Percentiles rank a stretch among this genome's conserved stretches.
phyloP scores from a whole-genome alignment of 2,797 vertebrate species.

The Chrosomus eos region DNA sequence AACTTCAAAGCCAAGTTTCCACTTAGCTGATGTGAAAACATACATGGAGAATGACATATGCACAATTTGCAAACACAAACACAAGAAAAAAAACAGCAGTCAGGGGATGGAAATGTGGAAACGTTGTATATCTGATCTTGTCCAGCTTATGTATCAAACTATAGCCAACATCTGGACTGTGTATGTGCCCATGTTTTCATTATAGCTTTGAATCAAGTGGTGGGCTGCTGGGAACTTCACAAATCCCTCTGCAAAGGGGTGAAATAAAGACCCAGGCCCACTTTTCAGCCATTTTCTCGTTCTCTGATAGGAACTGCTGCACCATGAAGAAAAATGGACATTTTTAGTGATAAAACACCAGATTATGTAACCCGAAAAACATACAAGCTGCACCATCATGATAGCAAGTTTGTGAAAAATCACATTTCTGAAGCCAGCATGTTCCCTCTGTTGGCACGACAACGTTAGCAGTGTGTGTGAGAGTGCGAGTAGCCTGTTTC shows the following conservation, averaged over 20 bases:
- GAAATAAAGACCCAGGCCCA: constrained; percentile 24
- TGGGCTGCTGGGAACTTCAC: constrained; percentile 39
- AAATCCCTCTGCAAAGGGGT: constrained; percentile 15
- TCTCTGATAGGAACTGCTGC: constrained; percentile 10
- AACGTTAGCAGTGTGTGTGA: constrained; percentile 36
- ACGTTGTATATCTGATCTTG: constrained; percentile 13
- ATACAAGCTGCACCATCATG: constrained; percentile 61
- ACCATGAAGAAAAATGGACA: neutral
- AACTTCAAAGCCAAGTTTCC: constrained; percentile 32
- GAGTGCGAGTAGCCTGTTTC: constrained; percentile 71
- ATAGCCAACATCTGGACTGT: constrained; percentile 36
- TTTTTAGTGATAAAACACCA: constrained; percentile 9
- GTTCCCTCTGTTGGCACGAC: constrained; percentile 35
- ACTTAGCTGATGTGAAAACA: constrained; percentile 32
- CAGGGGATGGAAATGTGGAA: constrained; percentile 9
- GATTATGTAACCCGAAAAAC: constrained; percentile 17
- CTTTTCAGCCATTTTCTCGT: constrained; percentile 13
- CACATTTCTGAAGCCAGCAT: constrained; percentile 58
- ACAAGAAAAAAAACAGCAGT: neutral
- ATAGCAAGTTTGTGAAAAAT: constrained; percentile 64
- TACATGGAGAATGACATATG: constrained; percentile 5
- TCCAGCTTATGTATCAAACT: constrained; percentile 27
- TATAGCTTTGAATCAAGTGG: constrained; percentile 31
- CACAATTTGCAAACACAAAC: constrained; percentile 30
- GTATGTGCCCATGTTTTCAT: constrained; percentile 34